These are phyloP conservation scores for Drosophila pseudotakahashii DNA, from an alignment of 2,888 invertebrate species.

Conservation along the genomic window DNA sequence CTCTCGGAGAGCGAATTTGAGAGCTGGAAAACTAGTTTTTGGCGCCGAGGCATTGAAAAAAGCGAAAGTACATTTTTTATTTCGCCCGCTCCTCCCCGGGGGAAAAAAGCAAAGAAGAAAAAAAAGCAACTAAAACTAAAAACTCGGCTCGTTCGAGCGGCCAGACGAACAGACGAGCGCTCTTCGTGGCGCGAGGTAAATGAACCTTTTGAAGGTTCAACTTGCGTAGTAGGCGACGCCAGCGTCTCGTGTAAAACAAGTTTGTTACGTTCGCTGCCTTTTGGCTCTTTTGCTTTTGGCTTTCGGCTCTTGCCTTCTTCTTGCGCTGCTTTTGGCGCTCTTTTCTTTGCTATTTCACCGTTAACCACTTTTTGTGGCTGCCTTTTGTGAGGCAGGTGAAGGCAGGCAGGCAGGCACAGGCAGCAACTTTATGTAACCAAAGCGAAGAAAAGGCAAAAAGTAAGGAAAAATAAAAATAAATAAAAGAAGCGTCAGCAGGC, in stretches of 20 bases:
- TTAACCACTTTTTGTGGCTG: constrained; percentile 49
- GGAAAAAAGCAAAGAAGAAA: background rate
- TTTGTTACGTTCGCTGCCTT: constrained; percentile 71
- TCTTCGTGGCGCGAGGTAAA: constrained; percentile 77
- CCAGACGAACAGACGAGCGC: constrained; percentile 17
- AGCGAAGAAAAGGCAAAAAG: background rate
- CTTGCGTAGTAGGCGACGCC: constrained; percentile 78
- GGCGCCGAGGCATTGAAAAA: constrained; percentile 84
- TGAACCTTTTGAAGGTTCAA: constrained; percentile 84
- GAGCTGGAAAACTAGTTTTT: constrained; percentile 73
- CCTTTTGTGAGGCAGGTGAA: constrained; percentile 65
- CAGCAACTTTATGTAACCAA: constrained; percentile 62
- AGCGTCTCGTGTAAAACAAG: constrained; percentile 71
- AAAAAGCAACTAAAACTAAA: too few species aligned
- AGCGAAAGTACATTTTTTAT: constrained; percentile 83
- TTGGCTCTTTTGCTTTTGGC: constrained; percentile 18
- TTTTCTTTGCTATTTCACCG: constrained; percentile 79
- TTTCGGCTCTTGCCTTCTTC: background rate
- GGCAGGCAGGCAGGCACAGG: too few species aligned
- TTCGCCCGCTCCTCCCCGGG: constrained; percentile 7
- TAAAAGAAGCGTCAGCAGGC: constrained; percentile 14
- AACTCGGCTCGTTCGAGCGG: constrained; percentile 10
- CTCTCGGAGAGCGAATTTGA: constrained; percentile 16
- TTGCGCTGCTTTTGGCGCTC: constrained; percentile 54
- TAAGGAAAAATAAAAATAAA: background rate